Evolutionary conservation across 2,888 invertebrate genomes (phyloP).

Genomic region (Eristalis tenax): DNA sequence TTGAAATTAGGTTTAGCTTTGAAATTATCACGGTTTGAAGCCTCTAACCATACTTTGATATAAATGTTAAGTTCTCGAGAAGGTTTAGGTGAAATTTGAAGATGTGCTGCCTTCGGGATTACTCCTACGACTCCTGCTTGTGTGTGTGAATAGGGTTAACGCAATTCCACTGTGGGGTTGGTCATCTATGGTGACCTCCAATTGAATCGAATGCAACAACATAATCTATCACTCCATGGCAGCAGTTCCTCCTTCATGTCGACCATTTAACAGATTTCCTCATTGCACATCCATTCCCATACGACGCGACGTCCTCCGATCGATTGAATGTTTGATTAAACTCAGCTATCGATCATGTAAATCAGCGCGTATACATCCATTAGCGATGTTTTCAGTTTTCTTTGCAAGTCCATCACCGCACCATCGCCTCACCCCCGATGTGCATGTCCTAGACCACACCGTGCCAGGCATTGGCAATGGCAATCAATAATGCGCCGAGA

Average conservation of each 20-base stretch:
- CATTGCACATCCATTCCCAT: neutral
- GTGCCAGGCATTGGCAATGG: neutral
- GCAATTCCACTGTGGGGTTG: too few relatives aligned
- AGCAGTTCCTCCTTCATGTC: neutral
- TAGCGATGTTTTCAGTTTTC: slow-evolving; percentile 13
- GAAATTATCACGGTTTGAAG: neutral
- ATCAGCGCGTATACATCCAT: slow-evolving; percentile 40
- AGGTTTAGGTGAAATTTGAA: neutral
- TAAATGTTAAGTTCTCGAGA: neutral
- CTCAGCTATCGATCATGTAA: slow-evolving; percentile 23
- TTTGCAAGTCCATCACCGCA: neutral
- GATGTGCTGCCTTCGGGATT: too few relatives aligned
- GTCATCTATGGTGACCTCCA: too few relatives aligned
- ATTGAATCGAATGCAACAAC: too few relatives aligned
- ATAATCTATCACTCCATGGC: too few relatives aligned
- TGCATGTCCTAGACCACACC: neutral
- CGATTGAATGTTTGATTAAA: slow-evolving; percentile 3
- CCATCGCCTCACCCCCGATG: neutral
- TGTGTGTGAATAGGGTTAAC: too few relatives aligned
- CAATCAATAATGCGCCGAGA: neutral
- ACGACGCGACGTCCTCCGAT: neutral
- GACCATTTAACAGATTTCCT: neutral
- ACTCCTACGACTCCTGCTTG: too few relatives aligned
- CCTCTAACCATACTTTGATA: neutral
- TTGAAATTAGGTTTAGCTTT: neutral